Evolutionary conservation across 2,113 vertebrate species (phyloP), one percentile per base, ranked within the genome.

Genomic region (Hippocampus zosterae): DNA sequence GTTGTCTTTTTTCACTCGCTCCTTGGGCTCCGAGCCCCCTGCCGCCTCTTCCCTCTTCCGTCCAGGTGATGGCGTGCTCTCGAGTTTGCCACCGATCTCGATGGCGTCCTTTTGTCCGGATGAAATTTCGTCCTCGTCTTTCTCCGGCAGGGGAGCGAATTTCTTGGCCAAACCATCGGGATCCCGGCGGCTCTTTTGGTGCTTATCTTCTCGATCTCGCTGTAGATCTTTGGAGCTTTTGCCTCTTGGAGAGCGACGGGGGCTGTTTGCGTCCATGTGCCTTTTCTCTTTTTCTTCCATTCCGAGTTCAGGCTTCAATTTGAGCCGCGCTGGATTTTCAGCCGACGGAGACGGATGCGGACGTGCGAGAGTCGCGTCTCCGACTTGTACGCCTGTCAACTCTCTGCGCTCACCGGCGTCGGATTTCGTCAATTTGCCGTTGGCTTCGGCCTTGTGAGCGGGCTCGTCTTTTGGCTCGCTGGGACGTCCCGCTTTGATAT

Each of bases 401-500:
- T 84, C 76, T 71, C 15, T 65, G 53, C 84, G 77, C 1, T 86
- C 79, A 75, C 73, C 60, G 11, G 84, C 73, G 9, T 8, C 29
- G 16, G 81, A 71, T 21, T 65, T 71, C 69, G 68, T 72, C 50
- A 56, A 10, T 61, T 86, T 79, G 12, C 59, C 27, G 82, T 90
- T 79, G 70, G 55, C 72, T 70, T 52, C 72, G 19, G 46, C 63
- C 71, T 65, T 84, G 23, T 79, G 72, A 65, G 82, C 21, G 19
- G 19, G 33, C 9, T 5, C 33, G 0, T 21, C 85, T 75, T 73
- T 59, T 21, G 86, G 76, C 67, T 87, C 85, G 3, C 75, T 77
- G 50, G 80, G 65, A 10, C 85, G 83, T 69, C 88, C 86, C 68
- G 89, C 85, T 69, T 84, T 76, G 70, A 89, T 48, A 48, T 66